Evolutionary conservation across 2,113 vertebrate species (phyloP), one percentile per base, ranked within the genome.

Genomic region (Macroglossus sobrinus): DNA sequence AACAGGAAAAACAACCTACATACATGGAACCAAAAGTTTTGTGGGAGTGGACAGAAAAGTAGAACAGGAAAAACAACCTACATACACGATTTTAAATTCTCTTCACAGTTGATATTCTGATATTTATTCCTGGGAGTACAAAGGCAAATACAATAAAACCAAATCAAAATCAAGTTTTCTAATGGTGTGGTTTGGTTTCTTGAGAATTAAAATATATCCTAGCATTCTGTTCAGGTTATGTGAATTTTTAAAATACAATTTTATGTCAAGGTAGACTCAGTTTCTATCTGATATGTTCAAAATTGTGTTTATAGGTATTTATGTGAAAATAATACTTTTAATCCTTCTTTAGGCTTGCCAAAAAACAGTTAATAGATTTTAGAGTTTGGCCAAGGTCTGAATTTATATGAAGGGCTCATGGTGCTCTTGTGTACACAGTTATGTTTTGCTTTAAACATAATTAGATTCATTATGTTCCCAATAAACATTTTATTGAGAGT

Each of bases 401-500:
- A 93, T 95, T 93, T 96, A 94, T 90, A 64, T 24, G 24, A 84
- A 61, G 38, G 38, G 28, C 22, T 88, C 35, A 11, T 72, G 35
- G 78, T 84, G 84, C 78, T 89, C 79, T 93, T 97, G 45, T 38
- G 69, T 90, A 80, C 89, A 93, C 71, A 82, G 71, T 63, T 78
- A 69, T 72, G 45, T 93, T 97, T 96, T 95, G 33, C 35, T 96
- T 94, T 72, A 88, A 93, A 87, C 30, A 53, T 92, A 89, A 89
- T 93, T 94, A 89, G 87, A 88, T 96, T 93, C 80, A 97, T 95
- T 95, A 92, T 93, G 96, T 95, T 84, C 95, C 84, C 95, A 96
- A 93, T 97, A 95, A 98, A 95, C 43, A 45, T 96, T 97, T 95
- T 96, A 97, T 59, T 84, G 92, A 79, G 16, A 24, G 28, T 93